phyloP scores from a whole-genome alignment of 1,140 invertebrate species.

The Paramacrobiotus metropolitanus region DNA sequence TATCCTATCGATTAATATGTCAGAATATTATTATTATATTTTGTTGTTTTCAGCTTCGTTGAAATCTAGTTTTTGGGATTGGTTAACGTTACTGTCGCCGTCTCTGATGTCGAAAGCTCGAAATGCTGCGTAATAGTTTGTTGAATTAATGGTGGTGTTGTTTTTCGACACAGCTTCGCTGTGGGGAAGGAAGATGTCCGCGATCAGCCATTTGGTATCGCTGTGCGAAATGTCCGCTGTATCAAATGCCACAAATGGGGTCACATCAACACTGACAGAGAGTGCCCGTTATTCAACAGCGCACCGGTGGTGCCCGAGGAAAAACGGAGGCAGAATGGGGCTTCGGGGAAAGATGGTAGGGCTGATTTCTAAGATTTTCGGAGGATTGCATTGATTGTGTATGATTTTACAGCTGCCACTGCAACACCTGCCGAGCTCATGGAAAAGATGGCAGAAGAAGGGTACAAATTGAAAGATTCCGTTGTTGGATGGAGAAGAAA shows the following conservation, averaged over 20 bases:
- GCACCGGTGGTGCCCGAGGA: constrained; percentile 29
- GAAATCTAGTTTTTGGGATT: no score
- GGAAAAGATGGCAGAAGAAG: constrained; percentile 66
- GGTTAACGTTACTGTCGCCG: no score
- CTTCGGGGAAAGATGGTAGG: not conserved
- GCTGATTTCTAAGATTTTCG: not conserved
- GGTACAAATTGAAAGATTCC: constrained; percentile 50
- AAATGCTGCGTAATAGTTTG: no score
- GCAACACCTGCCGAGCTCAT: constrained; percentile 45
- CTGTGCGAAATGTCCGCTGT: constrained; percentile 86
- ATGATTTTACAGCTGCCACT: constrained; percentile 19
- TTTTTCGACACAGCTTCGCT: constrained; percentile 42
- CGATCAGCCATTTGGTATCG: constrained; percentile 96
- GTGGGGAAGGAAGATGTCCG: constrained; percentile 83
- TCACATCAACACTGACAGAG: constrained; percentile 94
- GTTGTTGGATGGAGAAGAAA: not conserved
- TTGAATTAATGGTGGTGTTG: constrained; percentile 9
- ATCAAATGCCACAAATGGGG: constrained; percentile 99
- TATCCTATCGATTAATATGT: constrained; percentile 8
- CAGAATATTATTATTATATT: not conserved
- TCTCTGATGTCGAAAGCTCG: no score
- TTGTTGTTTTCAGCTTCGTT: constrained; percentile 4
- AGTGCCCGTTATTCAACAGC: constrained; percentile 73
- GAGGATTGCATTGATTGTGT: no score
- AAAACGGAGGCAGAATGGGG: not conserved